Evolutionary conservation across 2,888 invertebrate genomes (phyloP).

Genomic region (Spodoptera picta): DNA sequence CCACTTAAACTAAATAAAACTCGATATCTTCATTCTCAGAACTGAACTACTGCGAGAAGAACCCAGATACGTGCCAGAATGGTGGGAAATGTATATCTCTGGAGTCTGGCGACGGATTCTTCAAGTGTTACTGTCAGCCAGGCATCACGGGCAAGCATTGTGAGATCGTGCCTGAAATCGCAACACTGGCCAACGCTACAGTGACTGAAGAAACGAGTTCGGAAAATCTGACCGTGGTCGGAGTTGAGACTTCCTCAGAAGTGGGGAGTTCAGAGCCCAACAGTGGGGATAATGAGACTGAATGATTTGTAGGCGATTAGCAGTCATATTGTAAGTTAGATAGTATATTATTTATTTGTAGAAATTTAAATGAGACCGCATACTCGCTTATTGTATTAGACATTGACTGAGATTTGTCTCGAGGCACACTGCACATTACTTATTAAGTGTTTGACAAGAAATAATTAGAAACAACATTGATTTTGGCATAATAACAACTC

Average conservation of each 20-base stretch:
- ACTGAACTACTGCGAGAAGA: slow-evolving; percentile 93
- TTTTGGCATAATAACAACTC: no score
- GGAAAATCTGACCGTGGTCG: slow-evolving; percentile 4
- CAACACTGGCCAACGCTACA: slow-evolving; percentile 38
- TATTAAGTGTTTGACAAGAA: no score
- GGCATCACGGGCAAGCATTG: slow-evolving; percentile 94
- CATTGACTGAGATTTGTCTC: no score
- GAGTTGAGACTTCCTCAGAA: slow-evolving; percentile 22
- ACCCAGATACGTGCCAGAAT: slow-evolving; percentile 93
- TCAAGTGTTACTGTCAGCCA: slow-evolving; percentile 92
- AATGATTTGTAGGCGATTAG: slow-evolving; percentile 51
- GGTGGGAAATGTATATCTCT: slow-evolving; percentile 94
- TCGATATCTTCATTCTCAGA: slow-evolving; percentile 27
- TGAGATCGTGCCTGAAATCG: slow-evolving; percentile 86
- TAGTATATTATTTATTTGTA: no score
- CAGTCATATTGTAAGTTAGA: slow-evolving; percentile 27
- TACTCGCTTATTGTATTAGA: no score
- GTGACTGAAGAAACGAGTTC: slow-evolving; percentile 35
- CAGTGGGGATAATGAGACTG: slow-evolving; percentile 77
- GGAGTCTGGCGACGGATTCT: slow-evolving; percentile 93
- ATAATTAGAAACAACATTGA: no score
- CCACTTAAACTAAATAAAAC: no score
- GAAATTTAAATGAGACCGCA: no score
- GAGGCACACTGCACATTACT: no score
- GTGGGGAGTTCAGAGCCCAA: slow-evolving; percentile 57